A percentile compares a stretch with the other conserved stretches of the same genome.
These are phyloP conservation scores for Pogoniulus pusillus DNA, from an alignment of 2,797 vertebrate genomes.

Conservation along the genomic window DNA sequence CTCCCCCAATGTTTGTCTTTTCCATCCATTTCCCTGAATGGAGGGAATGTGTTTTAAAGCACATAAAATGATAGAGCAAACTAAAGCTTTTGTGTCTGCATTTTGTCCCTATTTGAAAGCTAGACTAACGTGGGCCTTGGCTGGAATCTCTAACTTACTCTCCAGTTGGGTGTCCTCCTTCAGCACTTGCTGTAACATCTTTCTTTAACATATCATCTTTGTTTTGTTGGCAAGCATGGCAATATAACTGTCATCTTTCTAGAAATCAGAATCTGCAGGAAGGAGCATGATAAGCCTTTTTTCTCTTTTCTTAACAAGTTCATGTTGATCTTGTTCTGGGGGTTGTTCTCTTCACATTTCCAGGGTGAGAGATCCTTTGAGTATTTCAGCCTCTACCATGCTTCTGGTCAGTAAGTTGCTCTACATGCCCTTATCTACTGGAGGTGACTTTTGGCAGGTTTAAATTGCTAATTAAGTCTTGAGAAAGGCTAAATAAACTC, in stretches of 20 bases:
- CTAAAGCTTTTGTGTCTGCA: background rate
- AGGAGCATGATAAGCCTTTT: background rate
- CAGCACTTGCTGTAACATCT: background rate
- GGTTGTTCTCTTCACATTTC: background rate
- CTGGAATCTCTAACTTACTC: background rate
- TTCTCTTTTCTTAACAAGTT: background rate
- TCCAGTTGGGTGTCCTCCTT: background rate
- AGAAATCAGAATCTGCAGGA: background rate
- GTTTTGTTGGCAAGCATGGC: background rate
- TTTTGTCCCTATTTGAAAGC: background rate
- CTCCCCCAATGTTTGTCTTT: background rate
- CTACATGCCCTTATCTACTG: rapidly evolving
- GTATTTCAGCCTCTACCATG: background rate
- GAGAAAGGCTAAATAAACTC: background rate
- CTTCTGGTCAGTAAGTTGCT: background rate
- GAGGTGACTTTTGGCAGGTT: background rate
- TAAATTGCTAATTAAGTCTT: background rate
- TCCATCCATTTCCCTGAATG: background rate
- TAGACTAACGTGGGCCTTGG: background rate
- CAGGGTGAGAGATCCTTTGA: background rate
- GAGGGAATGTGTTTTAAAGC: background rate
- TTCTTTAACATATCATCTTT: background rate
- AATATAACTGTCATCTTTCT: background rate
- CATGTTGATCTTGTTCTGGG: background rate
- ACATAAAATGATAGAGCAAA: background rate